Evolutionary conservation across 1,140 invertebrate genomes (phyloP), one percentile per base, ranked within the genome.

Genomic region (Dinothrombium tinctorium): DNA sequence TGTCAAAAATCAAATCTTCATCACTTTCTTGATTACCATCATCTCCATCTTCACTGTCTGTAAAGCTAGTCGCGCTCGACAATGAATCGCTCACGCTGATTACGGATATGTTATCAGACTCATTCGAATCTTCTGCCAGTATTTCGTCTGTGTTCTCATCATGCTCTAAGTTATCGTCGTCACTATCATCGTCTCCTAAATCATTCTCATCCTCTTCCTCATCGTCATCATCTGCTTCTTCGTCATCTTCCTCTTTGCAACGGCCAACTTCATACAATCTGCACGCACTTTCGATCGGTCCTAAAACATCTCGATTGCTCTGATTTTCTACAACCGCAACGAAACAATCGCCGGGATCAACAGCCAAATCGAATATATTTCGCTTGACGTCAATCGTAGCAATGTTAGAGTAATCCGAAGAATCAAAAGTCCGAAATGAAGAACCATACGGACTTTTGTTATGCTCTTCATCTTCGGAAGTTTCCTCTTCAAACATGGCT

Each of bases 361-460:
- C 54, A 40, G 58, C 59, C 7, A 68, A 47, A 43, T 63, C 60
- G 42, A 54, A 56, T 15, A 69, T 60, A 37, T 51, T 58, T 23
- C 71, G 68, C 54, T 80, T 82, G 4, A 86, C 74, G 61, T 89
- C 83, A 45, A 79, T 73, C 0, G 84, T 90, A 0, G 81, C 74
- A 55, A 94, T 92, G 49, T 72, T 82, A 23, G 74, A 77, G 55
- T 96, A 98, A 60, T 95, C 83, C 43, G 72, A 72, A 5, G 83
- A 72, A 64, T 96, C 87, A 45, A 96, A 65, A 4, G 83, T 89
- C 55, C 87, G 81, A 55, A 95, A 92, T 32, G 81, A 89, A 14
- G 82, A 78, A 42, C 76, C 73, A 57, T 70, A 81, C 47, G 71
- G 57, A 45, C 53, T 57, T 33, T 54, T 65, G 7, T 63, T 61